Evolutionary conservation across 2,797 vertebrate species (phyloP), one percentile per base, ranked within the genome.

Genomic region (Schizopygopsis pylzovi): DNA sequence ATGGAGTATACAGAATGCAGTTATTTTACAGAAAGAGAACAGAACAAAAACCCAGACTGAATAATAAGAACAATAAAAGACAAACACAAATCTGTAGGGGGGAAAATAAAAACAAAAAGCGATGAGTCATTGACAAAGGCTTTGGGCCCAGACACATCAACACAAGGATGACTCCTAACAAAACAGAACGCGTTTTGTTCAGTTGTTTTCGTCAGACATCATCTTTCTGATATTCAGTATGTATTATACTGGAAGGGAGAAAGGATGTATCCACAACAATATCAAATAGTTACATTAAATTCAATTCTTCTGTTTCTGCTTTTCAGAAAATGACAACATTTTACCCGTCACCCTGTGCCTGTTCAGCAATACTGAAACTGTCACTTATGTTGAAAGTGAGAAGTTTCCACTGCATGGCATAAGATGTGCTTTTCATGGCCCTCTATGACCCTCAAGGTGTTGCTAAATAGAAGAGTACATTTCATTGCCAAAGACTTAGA

Each of bases 301-400:
- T 49, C 2, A 18, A 72, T 20, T 56, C 20, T 37, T 65, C 28
- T 22, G 43, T 47, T 73, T 61, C 6, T 82, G 0, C 10, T 28
- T 45, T 83, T 3, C 18, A 63, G 18, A 20, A 22, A 82, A 73
- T 16, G 1, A 15, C 25, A 61, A 33, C 16, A 73, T 33, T 33
- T 28, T 61, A 8, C 12, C 20, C 4, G 4, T 28, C 56, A 61
- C 12, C 22, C 22, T 25, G 6, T 61, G n/a, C n/a, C 1, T 15
- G 25, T 5, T 59, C 28, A 41, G 72, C 49, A 28, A 63, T 49
- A 63, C 56, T 79, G 61, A 77, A 84, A 77, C 33, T 18, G n/a
- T 67, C 61, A 77, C 33, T 54, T 16, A 43, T 68, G 47, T 54
- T 78, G 73, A 70, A 84, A 56, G 59, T 63, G 18, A 8, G 13